A percentile compares a stretch with the other conserved stretches of the same genome.
Conservation (phyloP, 1,140 invertebrate species). For the Nephila pilipes region DNA sequence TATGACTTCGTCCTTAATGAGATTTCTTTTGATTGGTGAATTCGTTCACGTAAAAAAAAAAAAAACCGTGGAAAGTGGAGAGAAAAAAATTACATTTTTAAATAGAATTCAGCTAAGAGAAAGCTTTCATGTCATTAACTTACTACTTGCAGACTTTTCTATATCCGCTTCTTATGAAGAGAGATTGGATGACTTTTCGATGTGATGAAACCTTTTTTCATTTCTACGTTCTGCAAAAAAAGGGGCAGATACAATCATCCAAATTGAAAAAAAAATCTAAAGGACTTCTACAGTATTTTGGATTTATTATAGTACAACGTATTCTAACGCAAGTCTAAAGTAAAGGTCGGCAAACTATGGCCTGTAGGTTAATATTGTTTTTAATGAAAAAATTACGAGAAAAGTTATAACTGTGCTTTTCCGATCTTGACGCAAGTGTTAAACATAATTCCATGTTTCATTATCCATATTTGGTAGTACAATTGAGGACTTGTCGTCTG, state of each 20-base stretch:
- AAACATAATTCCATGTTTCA: no score
- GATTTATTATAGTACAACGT: background rate
- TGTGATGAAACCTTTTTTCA: background rate
- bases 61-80: background rate
- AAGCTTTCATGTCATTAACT: background rate
- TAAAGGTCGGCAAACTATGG: no score
- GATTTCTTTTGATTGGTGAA: slow-evolving; percentile 18
- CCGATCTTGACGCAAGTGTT: no score
- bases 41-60: background rate
- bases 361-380: no score
- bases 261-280: background rate
- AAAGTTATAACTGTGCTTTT: no score
- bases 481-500: no score
- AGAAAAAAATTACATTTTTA: background rate
- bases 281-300: background rate
- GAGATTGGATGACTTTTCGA: background rate
- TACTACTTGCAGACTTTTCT: background rate
- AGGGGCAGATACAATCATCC: background rate
- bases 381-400: no score
- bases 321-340: no score
- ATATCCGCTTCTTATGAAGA: background rate
- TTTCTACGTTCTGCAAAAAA: background rate
- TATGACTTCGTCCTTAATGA: background rate
- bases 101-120: background rate
- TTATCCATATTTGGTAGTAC: no score